Evolutionary conservation across 2,113 vertebrate species (phyloP), one percentile per base, ranked within the genome.

Genomic region (Meles meles): DNA sequence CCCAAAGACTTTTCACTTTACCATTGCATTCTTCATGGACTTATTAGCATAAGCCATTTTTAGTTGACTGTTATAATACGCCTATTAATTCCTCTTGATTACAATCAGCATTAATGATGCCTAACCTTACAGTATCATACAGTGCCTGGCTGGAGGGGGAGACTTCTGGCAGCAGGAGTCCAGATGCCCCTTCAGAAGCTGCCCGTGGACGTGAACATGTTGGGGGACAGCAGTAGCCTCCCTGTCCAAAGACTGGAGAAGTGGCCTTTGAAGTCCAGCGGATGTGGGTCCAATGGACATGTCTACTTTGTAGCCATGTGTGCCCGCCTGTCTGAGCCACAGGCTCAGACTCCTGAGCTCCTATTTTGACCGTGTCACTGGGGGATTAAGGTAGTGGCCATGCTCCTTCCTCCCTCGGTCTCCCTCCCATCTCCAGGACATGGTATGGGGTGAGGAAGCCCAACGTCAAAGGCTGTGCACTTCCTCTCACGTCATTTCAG

Each of bases 1-100:
- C 83, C 80, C 71, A 82, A 59, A 96, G 87, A 52, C 76, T 79
- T 94, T 74, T 92, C 39, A 47, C 47, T 84, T 82, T 91, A 63
- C 52, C 37, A 49, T 80, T 88, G 87, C 67, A 71, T 93, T 95
- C 67, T 61, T 96, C 91, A 76, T 65, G 69, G 80, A 87, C 93
- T 86, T 87, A 96, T 96, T 96, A 97, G 91, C 97, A 95, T 96
- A 88, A 97, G 80, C 90, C 93, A 81, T 97, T 97, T 97, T 97
- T 97, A 97, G 91, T 88, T 87, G 88, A 83, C 55, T 69, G 37
- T 92, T 67, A 93, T 80, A 96, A 94, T 97, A 93, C 85, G 92
- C 90, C 61, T 94, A 34, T 92, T 94, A 96, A 96, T 95, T 97
- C 80, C 69, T 88, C 4, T n/a, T 95, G 96, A 97, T 97, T 98